Evolutionary conservation across 2,797 vertebrate species (phyloP), one percentile per base, ranked within the genome.

Genomic region (Platyrinchus mystaceus): DNA sequence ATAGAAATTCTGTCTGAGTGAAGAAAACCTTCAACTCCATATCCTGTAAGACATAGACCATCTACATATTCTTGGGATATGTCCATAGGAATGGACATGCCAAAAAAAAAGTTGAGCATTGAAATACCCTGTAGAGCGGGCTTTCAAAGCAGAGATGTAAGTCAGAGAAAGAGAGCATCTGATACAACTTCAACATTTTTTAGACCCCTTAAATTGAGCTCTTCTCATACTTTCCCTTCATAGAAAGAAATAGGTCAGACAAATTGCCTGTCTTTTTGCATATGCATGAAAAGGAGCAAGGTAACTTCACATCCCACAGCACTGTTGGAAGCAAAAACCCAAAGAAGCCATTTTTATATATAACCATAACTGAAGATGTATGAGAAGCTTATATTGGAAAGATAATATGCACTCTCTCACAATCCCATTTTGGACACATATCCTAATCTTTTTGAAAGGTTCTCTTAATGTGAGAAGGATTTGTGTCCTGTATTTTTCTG

Each of bases 221-320:
- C 74, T 9, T 52, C 37, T 85, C 41, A 36, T 55, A 22, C 5
- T 59, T 83, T 67, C 56, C 28, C 21, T 74, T 89, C 76, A 85
- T 37, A 24, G 27, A 80, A 94, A 91, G 56, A 94, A 94, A 85
- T 64, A 93, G 67, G 68, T 91, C 78, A 94, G 70, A 84, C 5
- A 83, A 87, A 73, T 80, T 64, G 49, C 18, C 50, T 84, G 67
- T 37, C 71, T 80, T 83, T 92, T 88, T 91, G 28, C 79, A 92
- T 85, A 92, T 55, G 30, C 24, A 85, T 77, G 68, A 80, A 84
- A 95, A 89, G n/a, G 53, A 85, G 22, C 60, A 85, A 91, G 60
- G 76, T 85, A 85, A 64, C 64, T 92, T 83, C 71, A 80, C 30
- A 87, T 85, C 68, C 56, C 78, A 80, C 60, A 80, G 22, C 1